Base-by-base conservation (phyloP, 1,140 invertebrate species). In the Carposina sasakii region DNA sequence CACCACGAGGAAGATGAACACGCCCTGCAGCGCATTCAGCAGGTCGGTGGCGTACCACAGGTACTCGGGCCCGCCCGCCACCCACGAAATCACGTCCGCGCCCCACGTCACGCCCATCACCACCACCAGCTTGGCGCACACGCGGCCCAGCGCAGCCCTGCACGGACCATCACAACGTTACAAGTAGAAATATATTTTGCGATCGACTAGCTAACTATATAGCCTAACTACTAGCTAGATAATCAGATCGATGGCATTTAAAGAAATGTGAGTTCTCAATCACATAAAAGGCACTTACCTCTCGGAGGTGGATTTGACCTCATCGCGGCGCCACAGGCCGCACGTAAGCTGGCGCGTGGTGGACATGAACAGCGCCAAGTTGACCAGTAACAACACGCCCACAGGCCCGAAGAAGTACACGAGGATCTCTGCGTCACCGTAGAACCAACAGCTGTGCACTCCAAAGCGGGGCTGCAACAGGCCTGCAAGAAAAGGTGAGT, bases 1-100 rank as follows among this genome's bases (percentile, higher is more conserved):
- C 39, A 95, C 93, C 30, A 96, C 94, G 54, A 93, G 89, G 75
- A 96, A 96, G 45, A 96, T 95, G 67, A 95, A 90, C n/a, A 96
- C 90, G 30, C 94, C 94, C 76, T 96, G 94, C 21, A 95, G 86
- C 39, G 92, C 90, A 78, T 95, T 96, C 67, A 96, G 88, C 52
- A 95, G 67, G 75, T 95, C 93, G 6, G 92, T 92, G 34, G 92
- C 76, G 71, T 93, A 93, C 93, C 93, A 94, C 47, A 92, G 76
- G 67, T 91, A 91, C 53, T 90, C 85, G 0, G 92, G 92, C 0
- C 93, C 93, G 41, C 93, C 93, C 22, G 91, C 89, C 45, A 77
- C 81, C 87, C 87, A 88, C 3, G 92, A 94, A 19, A 94, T 81
- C 16, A 94, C 89, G 72, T 94, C 93, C n/a, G 90, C 90, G 31